phyloP scores from a whole-genome alignment of 2,888 invertebrate genomes.

The Drosophila acutilabella region DNA sequence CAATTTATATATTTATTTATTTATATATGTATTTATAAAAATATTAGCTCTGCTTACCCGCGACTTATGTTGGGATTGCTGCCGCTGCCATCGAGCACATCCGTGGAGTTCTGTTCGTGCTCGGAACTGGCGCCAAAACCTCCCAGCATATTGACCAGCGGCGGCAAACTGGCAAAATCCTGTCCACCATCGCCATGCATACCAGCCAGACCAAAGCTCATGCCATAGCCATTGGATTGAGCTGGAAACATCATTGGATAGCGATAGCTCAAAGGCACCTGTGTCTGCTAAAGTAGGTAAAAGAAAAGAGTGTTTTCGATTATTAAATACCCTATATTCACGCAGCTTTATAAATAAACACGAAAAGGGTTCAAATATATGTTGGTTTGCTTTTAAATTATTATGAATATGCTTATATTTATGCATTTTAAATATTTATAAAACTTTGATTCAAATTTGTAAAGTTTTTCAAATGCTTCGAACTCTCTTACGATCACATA shows the following conservation, averaged over 20 bases:
- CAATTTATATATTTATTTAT: neutral
- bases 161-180: constrained; percentile 90
- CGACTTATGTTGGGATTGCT: constrained; percentile 84
- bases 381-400: too few species aligned
- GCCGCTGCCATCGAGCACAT: constrained; percentile 83
- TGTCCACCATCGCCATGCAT: constrained; percentile 81
- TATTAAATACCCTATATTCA: neutral
- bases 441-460: too few species aligned
- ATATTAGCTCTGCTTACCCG: constrained; percentile 70
- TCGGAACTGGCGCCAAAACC: constrained; percentile 73
- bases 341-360: too few species aligned
- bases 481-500: too few species aligned
- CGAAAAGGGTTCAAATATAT: too few species aligned
- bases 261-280: constrained; percentile 75
- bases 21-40: neutral
- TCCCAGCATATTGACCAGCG: constrained; percentile 87
- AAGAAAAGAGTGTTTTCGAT: neutral
- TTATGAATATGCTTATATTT: too few species aligned
- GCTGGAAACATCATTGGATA: constrained; percentile 80
- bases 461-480: too few species aligned
- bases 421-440: too few species aligned
- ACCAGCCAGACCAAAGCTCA: constrained; percentile 61
- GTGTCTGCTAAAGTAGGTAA: constrained; percentile 65
- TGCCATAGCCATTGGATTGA: constrained; percentile 57
- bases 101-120: constrained; percentile 83